Evolutionary conservation across 2,113 vertebrate genomes (phyloP), one percentile per base, ranked within the genome.

Genomic region (Sapajus apella): DNA sequence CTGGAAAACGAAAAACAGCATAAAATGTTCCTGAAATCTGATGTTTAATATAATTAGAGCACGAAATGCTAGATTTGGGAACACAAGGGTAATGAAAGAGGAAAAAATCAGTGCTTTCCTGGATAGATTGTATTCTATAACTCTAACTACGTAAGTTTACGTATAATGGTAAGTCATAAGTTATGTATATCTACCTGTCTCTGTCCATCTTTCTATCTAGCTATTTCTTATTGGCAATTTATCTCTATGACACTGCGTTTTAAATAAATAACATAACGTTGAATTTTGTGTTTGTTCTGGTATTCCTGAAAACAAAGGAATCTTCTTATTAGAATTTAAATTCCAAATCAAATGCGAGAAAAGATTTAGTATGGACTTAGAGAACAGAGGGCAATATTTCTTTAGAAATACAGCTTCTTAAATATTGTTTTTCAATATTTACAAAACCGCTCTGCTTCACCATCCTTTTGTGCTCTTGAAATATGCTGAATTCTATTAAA

Each of bases 401-500:
- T 61, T 90, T 75, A 80, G 85, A 90, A 93, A 61, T 87, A 89
- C 50, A 8, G 20, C n/a, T 77, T 8, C 40, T 93, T 55, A 50
- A 90, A 82, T n/a, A 13, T 12, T 66, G 35, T 77, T 94, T 81
- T 93, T 86, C 37, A 89, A 23, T 56, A 80, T 92, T 97, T 94
- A 92, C 61, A 58, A 93, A 82, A n/a, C 80, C 9, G 10, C 10
- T 92, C 16, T 72, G 21, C 8, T 70, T 84, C 43, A 16, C 21
- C 50, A 64, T 91, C 35, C 61, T 90, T 91, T 83, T 77, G 50
- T 75, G 55, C 13, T 96, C 64, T 72, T 90, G 27, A 90, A 95
- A 93, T 90, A 47, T 97, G 87, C 80, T 97, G 83, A 87, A 90
- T 79, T n/a, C 50, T 95, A 97, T 97, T 97, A 97, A 97, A 97